These are phyloP conservation scores for Thereva nobilitata DNA, from an alignment of 2,888 invertebrate species.

Conservation along the genomic window DNA sequence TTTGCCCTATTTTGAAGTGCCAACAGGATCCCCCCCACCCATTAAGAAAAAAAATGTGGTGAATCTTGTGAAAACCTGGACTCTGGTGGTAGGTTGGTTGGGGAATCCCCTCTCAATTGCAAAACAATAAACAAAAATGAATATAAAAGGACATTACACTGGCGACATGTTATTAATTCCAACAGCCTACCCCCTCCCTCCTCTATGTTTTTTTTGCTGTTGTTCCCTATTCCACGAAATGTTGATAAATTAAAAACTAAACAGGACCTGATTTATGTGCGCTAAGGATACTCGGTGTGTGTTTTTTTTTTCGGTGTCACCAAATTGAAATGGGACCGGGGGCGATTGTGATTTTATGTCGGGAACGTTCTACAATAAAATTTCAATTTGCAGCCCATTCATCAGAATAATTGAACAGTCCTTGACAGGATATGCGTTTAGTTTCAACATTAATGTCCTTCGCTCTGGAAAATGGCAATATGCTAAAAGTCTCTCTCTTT, in stretches of 20 bases:
- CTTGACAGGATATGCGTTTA: conserved; percentile 42
- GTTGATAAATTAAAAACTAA: conserved; percentile 29
- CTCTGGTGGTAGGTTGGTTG: too few species aligned
- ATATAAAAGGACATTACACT: too few species aligned
- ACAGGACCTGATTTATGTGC: conserved; percentile 32
- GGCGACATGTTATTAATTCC: too few species aligned
- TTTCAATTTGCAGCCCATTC: conserved; percentile 47
- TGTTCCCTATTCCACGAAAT: background rate
- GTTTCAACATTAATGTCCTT: conserved; percentile 39
- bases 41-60: too few species aligned
- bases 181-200: too few species aligned
- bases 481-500: conserved; percentile 12
- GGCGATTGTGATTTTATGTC: conserved; percentile 41
- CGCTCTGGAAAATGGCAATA: conserved; percentile 32
- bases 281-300: background rate
- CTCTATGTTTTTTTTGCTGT: background rate
- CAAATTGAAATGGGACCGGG: conserved; percentile 8
- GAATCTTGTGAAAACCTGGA: too few species aligned
- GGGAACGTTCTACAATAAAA: conserved; percentile 45
- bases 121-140: too few species aligned
- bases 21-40: too few species aligned
- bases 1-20: too few species aligned
- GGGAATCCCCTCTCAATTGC: too few species aligned
- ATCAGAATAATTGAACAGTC: conserved; percentile 48
- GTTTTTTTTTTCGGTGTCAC: conserved; percentile 5